phyloP scores from a whole-genome alignment of 1,140 invertebrate genomes.

The Trichonephila clavipes region DNA sequence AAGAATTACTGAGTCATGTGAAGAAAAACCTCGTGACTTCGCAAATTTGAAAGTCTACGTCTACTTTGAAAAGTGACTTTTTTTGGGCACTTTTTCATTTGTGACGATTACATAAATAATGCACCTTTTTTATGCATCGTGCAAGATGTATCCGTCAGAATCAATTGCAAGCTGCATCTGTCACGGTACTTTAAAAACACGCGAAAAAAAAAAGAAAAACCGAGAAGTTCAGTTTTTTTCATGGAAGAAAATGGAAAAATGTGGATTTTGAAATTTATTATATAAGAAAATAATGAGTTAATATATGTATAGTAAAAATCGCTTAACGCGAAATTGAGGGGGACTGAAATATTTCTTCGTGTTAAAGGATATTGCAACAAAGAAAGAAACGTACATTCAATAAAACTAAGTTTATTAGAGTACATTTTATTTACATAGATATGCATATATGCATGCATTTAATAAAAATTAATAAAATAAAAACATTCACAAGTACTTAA shows the following conservation, averaged over 20 bases:
- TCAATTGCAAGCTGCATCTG: not conserved
- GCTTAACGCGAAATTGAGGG: too few species aligned
- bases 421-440: too few species aligned
- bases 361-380: too few species aligned
- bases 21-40: conserved; percentile 30
- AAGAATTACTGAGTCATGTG: conserved; percentile 29
- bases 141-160: not conserved
- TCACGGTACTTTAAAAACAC: not conserved
- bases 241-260: not conserved
- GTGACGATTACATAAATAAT: not conserved
- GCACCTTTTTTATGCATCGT: conserved; percentile 12
- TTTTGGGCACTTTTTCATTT: not conserved
- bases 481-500: too few species aligned
- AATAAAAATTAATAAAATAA: too few species aligned
- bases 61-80: conserved; percentile 1
- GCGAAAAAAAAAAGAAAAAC: not conserved
- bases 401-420: too few species aligned
- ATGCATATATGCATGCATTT: too few species aligned
- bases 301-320: too few species aligned
- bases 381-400: too few species aligned
- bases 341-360: too few species aligned
- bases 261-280: too few species aligned
- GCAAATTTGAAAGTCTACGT: conserved; percentile 21
- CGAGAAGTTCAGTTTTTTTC: not conserved
- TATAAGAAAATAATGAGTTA: too few species aligned